Evolutionary conservation across 92 coral and sea anemone species (phyloP).

Genomic region (Phymanthus crucifer): DNA sequence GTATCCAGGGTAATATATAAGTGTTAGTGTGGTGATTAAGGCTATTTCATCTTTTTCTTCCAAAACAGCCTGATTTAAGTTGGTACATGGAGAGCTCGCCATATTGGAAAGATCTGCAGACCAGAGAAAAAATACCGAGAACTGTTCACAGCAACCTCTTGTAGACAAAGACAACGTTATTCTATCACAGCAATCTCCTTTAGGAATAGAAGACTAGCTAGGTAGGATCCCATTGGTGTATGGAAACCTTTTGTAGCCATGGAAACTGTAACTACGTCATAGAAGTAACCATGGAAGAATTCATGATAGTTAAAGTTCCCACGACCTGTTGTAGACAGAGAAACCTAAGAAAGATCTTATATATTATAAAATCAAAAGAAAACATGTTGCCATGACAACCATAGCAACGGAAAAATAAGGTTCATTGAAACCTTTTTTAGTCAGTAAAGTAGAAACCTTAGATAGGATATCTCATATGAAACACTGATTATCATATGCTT

Average conservation of each 20-base stretch:
- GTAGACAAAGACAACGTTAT: not conserved
- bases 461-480: too few relatives aligned
- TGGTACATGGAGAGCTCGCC: conserved; percentile 93
- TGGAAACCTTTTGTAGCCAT: not conserved
- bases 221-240: too few relatives aligned
- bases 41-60: not conserved
- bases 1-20: too few relatives aligned
- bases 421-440: too few relatives aligned
- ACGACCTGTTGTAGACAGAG: too few relatives aligned
- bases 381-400: too few relatives aligned
- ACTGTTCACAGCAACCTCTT: conserved; percentile 37
- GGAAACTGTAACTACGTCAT: not conserved
- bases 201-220: too few relatives aligned
- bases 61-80: conserved; percentile 61
- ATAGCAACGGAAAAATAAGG: too few relatives aligned
- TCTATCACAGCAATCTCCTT: too few relatives aligned
- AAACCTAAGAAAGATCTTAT: not conserved
- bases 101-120: conserved; percentile 79
- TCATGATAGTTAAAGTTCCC: not conserved
- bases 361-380: not conserved
- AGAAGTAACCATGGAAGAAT: too few relatives aligned
- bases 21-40: too few relatives aligned
- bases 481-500: not conserved
- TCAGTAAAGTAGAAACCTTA: too few relatives aligned
- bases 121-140: conserved; percentile 58